These are phyloP conservation scores for Pitta sordida DNA, from an alignment of 2,113 vertebrate species.

Conservation along the genomic window DNA sequence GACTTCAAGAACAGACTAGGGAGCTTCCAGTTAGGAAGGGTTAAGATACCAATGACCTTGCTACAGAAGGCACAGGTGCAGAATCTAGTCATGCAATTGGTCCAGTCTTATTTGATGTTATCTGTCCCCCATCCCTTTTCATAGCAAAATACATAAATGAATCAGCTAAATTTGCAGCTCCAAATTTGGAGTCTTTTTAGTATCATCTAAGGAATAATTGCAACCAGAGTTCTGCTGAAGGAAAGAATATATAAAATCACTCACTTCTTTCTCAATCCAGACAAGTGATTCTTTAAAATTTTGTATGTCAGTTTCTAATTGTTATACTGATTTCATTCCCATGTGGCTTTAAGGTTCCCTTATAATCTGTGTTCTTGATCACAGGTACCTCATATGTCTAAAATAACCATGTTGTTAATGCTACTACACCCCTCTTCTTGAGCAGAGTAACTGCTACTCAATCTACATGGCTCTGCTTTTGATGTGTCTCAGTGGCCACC, in stretches of 20 bases:
- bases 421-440: background rate
- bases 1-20: background rate
- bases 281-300: background rate
- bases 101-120: background rate
- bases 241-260: background rate
- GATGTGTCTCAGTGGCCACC: background rate
- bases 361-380: background rate
- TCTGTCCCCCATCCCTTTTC: background rate
- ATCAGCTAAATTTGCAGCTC: background rate
- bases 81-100: background rate
- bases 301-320: background rate
- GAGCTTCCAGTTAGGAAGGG: background rate
- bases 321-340: background rate
- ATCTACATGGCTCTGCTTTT: background rate
- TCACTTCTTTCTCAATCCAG: background rate
- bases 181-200: background rate
- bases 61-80: background rate
- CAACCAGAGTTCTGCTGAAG: background rate
- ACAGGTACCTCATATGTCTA: background rate
- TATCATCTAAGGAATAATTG: background rate
- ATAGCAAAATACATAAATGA: background rate
- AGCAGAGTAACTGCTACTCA: background rate
- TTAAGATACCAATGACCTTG: background rate
- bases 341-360: background rate
- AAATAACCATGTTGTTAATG: rapidly evolving